Evolutionary conservation across 2,888 invertebrate species (phyloP).

Genomic region (Eristalis arbustorum): DNA sequence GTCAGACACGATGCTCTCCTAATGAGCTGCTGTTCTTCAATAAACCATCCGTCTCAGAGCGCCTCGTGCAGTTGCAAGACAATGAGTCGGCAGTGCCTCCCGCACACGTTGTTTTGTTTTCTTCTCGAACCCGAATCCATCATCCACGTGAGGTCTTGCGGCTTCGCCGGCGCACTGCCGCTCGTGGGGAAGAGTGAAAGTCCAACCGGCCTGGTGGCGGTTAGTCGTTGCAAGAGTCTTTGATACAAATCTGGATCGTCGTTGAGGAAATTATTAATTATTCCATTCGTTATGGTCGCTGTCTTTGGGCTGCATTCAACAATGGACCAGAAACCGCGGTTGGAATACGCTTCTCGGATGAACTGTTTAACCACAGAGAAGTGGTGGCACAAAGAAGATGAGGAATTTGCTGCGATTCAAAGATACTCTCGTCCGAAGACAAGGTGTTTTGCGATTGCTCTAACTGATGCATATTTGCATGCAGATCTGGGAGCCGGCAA

Average conservation of each 20-base stretch:
- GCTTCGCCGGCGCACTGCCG: neutral
- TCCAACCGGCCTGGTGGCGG: constrained; percentile 16
- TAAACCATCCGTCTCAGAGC: constrained; percentile 25
- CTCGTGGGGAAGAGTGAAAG: constrained; percentile 50
- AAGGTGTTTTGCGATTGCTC: neutral
- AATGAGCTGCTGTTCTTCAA: constrained; percentile 39
- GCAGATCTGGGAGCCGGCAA: neutral
- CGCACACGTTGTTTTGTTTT: constrained; percentile 28
- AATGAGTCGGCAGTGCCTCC: neutral
- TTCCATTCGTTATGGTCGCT: constrained; percentile 46
- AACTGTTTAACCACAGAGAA: constrained; percentile 15
- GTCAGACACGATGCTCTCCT: constrained; percentile 6
- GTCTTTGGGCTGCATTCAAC: constrained; percentile 7
- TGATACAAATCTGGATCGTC: constrained; percentile 50
- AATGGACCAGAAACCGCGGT: constrained; percentile 54
- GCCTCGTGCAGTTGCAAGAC: constrained; percentile 2
- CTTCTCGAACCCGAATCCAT: constrained; percentile 19
- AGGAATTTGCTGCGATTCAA: constrained; percentile 11
- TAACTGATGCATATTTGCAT: neutral
- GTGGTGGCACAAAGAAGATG: constrained; percentile 3
- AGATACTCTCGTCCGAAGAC: neutral
- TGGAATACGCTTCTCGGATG: constrained; percentile 52
- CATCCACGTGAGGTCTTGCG: constrained; percentile 19
- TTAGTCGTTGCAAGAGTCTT: constrained; percentile 21
- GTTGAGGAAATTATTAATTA: constrained; percentile 66